These are phyloP conservation scores for Cynocephalus volans DNA, from an alignment of 2,113 vertebrate species.

Conservation along the genomic window DNA sequence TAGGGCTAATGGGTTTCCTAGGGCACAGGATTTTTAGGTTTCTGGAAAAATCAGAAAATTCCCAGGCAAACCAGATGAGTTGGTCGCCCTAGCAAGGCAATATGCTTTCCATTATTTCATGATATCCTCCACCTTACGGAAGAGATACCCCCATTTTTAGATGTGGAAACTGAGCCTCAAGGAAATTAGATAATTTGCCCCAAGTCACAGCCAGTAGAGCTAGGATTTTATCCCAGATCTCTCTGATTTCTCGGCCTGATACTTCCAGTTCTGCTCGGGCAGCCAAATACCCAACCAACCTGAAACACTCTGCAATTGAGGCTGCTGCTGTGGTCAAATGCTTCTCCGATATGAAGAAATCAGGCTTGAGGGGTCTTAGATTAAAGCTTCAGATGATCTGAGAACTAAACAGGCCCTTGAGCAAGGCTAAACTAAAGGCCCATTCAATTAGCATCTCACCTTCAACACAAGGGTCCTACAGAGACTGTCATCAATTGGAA, in stretches of 20 bases:
- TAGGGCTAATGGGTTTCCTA: background rate
- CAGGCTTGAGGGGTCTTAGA: background rate
- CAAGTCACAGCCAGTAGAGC: background rate
- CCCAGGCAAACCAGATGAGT: background rate
- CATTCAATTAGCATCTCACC: background rate
- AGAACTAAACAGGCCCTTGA: background rate
- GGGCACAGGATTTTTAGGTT: background rate
- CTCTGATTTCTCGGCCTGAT: background rate
- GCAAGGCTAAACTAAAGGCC: background rate
- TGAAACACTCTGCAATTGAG: rapidly evolving
- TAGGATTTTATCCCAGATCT: background rate
- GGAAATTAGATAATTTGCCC: background rate
- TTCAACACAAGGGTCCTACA: background rate
- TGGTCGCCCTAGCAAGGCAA: background rate
- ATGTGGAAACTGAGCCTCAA: background rate
- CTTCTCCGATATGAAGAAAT: background rate
- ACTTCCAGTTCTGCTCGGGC: background rate
- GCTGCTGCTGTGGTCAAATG: background rate
- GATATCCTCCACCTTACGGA: background rate
- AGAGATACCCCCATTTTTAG: background rate
- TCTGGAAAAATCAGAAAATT: background rate
- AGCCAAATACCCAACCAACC: background rate
- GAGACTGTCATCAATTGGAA: background rate
- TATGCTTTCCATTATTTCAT: background rate
- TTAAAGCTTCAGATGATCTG: background rate